Evolutionary conservation across 2,888 invertebrate species (phyloP).

Genomic region (Dasysyrphus albostriatus): DNA sequence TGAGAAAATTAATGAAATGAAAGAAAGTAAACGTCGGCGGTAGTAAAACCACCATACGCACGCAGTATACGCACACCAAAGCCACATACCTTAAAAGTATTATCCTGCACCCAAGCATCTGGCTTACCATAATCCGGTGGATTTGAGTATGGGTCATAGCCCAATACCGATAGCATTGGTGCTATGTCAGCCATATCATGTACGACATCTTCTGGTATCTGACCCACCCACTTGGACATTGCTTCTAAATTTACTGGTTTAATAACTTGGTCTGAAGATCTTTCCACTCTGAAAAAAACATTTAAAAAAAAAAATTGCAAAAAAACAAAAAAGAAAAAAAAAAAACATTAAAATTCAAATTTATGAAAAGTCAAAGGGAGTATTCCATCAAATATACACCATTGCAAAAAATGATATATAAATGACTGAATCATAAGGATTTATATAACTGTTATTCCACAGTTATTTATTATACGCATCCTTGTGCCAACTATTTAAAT

Average conservation of each 20-base stretch:
- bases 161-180: slow-evolving; percentile 95
- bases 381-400: background rate
- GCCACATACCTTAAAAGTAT: slow-evolving; percentile 85
- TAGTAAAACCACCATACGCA: slow-evolving; percentile 59
- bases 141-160: slow-evolving; percentile 98
- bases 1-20: background rate
- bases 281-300: slow-evolving; percentile 91
- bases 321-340: background rate
- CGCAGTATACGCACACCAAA: slow-evolving; percentile 48
- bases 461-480: slow-evolving; percentile 56
- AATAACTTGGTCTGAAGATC: slow-evolving; percentile 99
- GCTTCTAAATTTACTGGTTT: slow-evolving; percentile 99
- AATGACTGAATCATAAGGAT: slow-evolving; percentile 41
- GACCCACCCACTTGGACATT: slow-evolving; percentile 95
- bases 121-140: slow-evolving; percentile 97
- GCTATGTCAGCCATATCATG: slow-evolving; percentile 96
- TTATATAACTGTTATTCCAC: slow-evolving; percentile 41
- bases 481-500: slow-evolving; percentile 21
- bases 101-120: slow-evolving; percentile 89
- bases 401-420: background rate
- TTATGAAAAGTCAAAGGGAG: slow-evolving; percentile 1
- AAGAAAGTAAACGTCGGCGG: background rate
- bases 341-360: slow-evolving; percentile 21
- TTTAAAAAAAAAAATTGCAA: slow-evolving; percentile 19
- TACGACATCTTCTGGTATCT: slow-evolving; percentile 95